These are phyloP conservation scores for Lathronympha strigana DNA, from an alignment of 2,888 invertebrate species.

Conservation along the genomic window DNA sequence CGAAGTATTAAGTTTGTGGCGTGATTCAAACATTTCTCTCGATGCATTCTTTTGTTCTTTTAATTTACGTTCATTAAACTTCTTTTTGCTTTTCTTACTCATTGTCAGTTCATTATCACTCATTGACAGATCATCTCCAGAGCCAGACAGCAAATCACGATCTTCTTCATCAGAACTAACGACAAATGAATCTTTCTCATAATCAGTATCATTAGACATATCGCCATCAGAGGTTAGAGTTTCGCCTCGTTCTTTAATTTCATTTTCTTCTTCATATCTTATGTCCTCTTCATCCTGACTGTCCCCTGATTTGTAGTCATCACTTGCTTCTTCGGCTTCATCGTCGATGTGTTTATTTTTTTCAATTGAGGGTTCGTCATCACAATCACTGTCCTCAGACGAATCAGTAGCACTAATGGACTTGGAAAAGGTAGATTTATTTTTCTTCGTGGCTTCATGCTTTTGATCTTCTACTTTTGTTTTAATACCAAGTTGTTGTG, in stretches of 20 bases:
- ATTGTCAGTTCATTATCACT: conserved; percentile 75
- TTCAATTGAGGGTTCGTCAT: conserved; percentile 43
- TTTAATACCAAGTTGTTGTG: conserved; percentile 4
- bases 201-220: conserved; percentile 72
- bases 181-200: conserved; percentile 83
- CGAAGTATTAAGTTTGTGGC: conserved; percentile 63
- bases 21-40: conserved; percentile 74
- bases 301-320: conserved; percentile 77
- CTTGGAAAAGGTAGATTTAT: conserved; percentile 32
- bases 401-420: conserved; percentile 48
- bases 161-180: conserved; percentile 80
- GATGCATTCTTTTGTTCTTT: conserved; percentile 77
- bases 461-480: conserved; percentile 38
- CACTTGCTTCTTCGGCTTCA: conserved; percentile 72
- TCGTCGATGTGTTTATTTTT: conserved; percentile 60
- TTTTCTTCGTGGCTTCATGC: conserved; percentile 42
- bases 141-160: conserved; percentile 69
- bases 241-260: conserved; percentile 78
- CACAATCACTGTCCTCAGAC: conserved; percentile 36
- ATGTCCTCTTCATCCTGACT: conserved; percentile 78
- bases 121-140: conserved; percentile 74
- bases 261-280: conserved; percentile 76
- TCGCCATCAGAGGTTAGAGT: conserved; percentile 79
- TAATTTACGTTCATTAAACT: conserved; percentile 69
- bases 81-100: conserved; percentile 72